phyloP scores from a whole-genome alignment of 2,888 invertebrate genomes.

The Nomada hirtipes region DNA sequence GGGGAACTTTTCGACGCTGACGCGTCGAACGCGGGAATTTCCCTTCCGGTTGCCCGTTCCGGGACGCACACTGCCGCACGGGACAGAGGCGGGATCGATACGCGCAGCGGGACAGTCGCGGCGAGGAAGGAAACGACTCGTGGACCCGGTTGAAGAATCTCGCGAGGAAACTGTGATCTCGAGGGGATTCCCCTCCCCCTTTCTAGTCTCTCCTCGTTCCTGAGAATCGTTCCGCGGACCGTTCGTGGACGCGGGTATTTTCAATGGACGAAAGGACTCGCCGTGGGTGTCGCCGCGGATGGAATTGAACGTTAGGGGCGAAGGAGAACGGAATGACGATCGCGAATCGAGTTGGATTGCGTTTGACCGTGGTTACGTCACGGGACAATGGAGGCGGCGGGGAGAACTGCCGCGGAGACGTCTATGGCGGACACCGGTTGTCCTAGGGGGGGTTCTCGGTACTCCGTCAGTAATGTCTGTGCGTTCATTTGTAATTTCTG shows the following conservation, averaged over 20 bases:
- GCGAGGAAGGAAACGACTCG: constrained; percentile 17
- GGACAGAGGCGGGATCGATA: constrained; percentile 38
- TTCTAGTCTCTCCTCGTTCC: too few species aligned
- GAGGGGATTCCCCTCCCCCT: background rate
- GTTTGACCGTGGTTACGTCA: background rate
- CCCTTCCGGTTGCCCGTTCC: constrained; percentile 25
- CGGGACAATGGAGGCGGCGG: background rate
- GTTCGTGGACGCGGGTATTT: background rate
- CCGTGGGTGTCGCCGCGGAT: background rate
- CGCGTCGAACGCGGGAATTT: constrained; percentile 29
- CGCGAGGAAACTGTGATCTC: background rate
- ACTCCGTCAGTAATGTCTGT: constrained; percentile 8
- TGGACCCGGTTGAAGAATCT: background rate
- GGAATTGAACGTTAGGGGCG: background rate
- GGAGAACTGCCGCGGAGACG: too few species aligned
- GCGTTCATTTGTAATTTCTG: background rate
- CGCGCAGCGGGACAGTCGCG: constrained; percentile 27
- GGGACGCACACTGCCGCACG: constrained; percentile 32
- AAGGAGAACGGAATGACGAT: background rate
- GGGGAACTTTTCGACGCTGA: constrained; percentile 32
- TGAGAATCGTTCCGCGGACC: background rate
- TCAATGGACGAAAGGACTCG: background rate
- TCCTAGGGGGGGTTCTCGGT: background rate
- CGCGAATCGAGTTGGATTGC: background rate
- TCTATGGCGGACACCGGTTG: background rate